A percentile compares a stretch with the other conserved stretches of the same genome.
Conservation (phyloP, 2,797 vertebrate genomes). For the Sebastes kiyomatsui region DNA sequence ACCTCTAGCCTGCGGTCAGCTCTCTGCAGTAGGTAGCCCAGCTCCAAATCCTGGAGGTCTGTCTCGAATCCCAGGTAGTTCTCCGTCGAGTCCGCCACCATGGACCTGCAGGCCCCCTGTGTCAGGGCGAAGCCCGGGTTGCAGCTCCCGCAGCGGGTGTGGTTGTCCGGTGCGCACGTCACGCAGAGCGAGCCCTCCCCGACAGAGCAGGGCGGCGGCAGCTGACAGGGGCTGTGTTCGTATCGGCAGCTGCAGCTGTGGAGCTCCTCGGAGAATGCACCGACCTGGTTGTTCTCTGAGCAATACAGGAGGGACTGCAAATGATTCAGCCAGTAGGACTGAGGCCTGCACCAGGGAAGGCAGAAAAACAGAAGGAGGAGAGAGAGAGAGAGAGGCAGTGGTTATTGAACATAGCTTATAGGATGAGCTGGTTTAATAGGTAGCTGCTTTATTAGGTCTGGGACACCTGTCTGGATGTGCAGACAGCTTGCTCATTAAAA, state of each 20-base stretch:
- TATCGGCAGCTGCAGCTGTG: conserved; percentile 92
- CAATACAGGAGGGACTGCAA: conserved; percentile 96
- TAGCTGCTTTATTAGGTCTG: conserved; percentile 21
- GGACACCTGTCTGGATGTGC: conserved; percentile 22
- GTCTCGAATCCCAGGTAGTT: conserved; percentile 97
- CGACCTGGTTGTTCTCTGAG: conserved; percentile 94
- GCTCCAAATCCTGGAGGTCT: conserved; percentile 94
- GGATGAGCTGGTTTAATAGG: conserved; percentile 32
- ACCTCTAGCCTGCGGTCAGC: conserved; percentile 91
- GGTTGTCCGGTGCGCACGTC: conserved; percentile 90
- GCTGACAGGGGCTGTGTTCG: conserved; percentile 89
- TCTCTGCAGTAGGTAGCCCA: conserved; percentile 92
- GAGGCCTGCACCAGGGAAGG: conserved; percentile 78
- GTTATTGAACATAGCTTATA: conserved; percentile 34
- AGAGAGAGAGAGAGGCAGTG: neutral
- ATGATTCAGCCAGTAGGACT: conserved; percentile 92
- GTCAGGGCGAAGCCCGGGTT: conserved; percentile 89
- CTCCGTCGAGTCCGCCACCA: conserved; percentile 95
- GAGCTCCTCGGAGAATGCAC: conserved; percentile 93
- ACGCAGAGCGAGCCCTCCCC: conserved; percentile 88
- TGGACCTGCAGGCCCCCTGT: conserved; percentile 91
- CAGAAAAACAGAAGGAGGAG: neutral
- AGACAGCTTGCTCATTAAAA: conserved; percentile 54
- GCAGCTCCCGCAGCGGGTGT: conserved; percentile 93
- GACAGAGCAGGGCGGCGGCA: conserved; percentile 86